Evolutionary conservation across 1,140 invertebrate genomes (phyloP).

Genomic region (Batillaria attramentaria): DNA sequence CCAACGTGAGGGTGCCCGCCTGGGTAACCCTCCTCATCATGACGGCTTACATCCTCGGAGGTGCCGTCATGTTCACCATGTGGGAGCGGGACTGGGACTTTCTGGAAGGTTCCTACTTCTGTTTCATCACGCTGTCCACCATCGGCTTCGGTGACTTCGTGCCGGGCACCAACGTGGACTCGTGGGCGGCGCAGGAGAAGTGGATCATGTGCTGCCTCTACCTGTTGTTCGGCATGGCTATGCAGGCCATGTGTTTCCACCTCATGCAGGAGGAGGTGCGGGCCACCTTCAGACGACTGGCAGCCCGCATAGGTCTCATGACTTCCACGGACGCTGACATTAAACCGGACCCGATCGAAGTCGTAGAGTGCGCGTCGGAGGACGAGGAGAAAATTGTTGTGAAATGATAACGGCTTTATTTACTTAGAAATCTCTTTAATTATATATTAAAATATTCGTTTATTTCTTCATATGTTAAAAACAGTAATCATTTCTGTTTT

Average conservation of each 20-base stretch:
- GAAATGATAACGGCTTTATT: background rate
- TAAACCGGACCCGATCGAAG: background rate
- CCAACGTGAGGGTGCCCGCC: conserved; percentile 66
- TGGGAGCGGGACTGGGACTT: conserved; percentile 85
- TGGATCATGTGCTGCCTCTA: conserved; percentile 64
- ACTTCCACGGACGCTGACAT: background rate
- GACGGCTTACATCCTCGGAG: conserved; percentile 67
- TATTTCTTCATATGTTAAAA: background rate
- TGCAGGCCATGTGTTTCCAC: conserved; percentile 99
- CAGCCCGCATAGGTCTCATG: conserved; percentile 51
- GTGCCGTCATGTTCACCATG: conserved; percentile 67
- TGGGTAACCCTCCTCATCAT: conserved; percentile 67
- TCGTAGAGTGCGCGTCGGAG: too few relatives aligned
- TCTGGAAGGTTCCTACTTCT: conserved; percentile 94
- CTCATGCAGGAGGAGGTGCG: conserved; percentile 93
- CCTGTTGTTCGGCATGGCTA: conserved; percentile 91
- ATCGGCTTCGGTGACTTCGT: conserved; percentile 98
- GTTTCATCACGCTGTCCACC: conserved; percentile 72
- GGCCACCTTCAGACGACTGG: conserved; percentile 81
- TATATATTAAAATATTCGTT: background rate
- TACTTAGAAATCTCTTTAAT: background rate
- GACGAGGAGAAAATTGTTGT: background rate
- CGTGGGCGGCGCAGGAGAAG: conserved; percentile 68
- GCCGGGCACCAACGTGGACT: conserved; percentile 81
- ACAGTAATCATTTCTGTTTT: background rate